Evolutionary conservation across 2,797 vertebrate species (phyloP).

Genomic region (Lerista edwardsae): DNA sequence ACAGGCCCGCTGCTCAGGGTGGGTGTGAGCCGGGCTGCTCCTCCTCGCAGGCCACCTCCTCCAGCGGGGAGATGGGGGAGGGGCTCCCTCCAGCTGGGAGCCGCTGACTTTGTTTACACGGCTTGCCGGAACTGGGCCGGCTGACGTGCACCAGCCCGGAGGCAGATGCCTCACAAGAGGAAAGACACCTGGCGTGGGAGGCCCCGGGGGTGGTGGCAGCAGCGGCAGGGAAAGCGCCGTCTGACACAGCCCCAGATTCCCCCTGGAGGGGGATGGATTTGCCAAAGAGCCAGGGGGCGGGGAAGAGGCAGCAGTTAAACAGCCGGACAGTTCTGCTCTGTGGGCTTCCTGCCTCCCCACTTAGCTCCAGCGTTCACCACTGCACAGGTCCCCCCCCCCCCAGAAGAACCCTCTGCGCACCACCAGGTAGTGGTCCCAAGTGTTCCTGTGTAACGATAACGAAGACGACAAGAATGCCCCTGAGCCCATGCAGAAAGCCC

Average conservation of each 20-base stretch:
- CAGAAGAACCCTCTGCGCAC: no score
- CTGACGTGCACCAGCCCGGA: conserved; percentile 7
- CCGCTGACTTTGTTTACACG: not conserved
- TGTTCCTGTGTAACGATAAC: not conserved
- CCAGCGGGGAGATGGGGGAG: not conserved
- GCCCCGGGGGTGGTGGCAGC: not conserved
- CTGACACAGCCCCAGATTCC: not conserved
- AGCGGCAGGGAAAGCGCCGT: not conserved
- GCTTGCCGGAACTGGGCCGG: not conserved
- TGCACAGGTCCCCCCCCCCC: no score
- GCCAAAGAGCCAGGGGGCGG: no score
- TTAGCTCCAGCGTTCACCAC: no score
- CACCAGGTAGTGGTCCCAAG: no score
- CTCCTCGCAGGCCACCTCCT: not conserved
- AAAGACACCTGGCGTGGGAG: conserved; percentile 38
- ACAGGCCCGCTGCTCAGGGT: no score
- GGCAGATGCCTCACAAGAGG: conserved; percentile 32
- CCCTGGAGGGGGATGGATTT: no score
- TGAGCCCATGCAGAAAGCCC: not conserved
- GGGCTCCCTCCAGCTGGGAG: not conserved
- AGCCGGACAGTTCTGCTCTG: no score
- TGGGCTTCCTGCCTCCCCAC: not conserved
- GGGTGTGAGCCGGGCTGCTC: no score
- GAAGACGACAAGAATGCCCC: not conserved
- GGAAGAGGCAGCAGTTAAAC: no score